These are phyloP conservation scores for Hippocampus abdominalis DNA, from an alignment of 2,113 vertebrate species.

Conservation along the genomic window DNA sequence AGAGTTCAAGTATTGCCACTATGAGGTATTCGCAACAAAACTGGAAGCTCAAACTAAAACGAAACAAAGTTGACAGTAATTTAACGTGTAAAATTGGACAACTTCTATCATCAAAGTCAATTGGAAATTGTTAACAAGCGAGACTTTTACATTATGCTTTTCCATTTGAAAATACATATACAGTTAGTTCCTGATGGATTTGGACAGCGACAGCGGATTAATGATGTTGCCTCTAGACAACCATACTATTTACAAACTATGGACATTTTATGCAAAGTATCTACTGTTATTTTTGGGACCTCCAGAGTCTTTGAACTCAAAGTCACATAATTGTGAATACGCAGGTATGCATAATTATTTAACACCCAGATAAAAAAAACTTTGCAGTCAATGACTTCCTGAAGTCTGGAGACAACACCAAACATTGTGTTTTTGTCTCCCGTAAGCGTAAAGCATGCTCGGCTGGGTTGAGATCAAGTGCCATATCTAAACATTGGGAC, in stretches of 20 bases:
- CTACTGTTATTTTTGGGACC: too few relatives aligned
- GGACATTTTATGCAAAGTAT: neutral
- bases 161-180: neutral
- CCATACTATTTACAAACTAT: neutral
- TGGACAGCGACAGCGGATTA: constrained; percentile 7
- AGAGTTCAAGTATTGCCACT: constrained; percentile 24
- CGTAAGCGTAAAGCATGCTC: too few relatives aligned
- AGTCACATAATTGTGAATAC: neutral
- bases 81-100: neutral
- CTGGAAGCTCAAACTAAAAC: neutral
- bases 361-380: too few relatives aligned
- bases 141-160: neutral
- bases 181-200: constrained; percentile 23
- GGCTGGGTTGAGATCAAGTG: too few relatives aligned
- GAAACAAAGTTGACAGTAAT: neutral
- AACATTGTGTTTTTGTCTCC: too few relatives aligned
- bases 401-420: too few relatives aligned
- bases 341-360: neutral
- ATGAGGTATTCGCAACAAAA: constrained; percentile 7
- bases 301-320: too few relatives aligned
- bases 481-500: too few relatives aligned
- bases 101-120: neutral
- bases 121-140: constrained; percentile 2
- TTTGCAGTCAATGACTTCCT: too few relatives aligned
- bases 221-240: neutral